Conservation (phyloP, 1,140 invertebrate species). For the Drosophila setifemur region DNA sequence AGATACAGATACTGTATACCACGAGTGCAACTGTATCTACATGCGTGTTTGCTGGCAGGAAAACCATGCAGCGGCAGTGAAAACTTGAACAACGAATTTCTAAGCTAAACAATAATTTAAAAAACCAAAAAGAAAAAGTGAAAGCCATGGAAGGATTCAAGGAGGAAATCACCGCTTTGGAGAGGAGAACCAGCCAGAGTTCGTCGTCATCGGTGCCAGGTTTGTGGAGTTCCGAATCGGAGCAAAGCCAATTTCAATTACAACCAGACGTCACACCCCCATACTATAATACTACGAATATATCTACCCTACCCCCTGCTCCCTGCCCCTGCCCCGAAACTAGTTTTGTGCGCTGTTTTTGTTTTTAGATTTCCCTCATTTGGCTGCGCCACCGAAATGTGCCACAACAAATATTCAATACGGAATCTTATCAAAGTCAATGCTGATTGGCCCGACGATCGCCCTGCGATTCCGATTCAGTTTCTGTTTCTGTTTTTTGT, state of each 20-base stretch:
- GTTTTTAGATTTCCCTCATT: constrained; percentile 43
- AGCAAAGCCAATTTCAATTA: constrained; percentile 18
- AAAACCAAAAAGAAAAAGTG: not conserved
- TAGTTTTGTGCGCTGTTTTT: constrained; percentile 41
- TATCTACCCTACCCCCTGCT: not conserved
- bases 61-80: constrained; percentile 42
- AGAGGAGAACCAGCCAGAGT: constrained; percentile 20
- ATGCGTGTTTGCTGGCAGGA: constrained; percentile 3
- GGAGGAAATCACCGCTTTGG: not conserved
- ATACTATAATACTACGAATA: not conserved
- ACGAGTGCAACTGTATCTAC: constrained; percentile 28
- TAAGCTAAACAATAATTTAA: not conserved
- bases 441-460: constrained; percentile 67
- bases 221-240: constrained; percentile 6
- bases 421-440: constrained; percentile 70
- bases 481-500: constrained; percentile 33
- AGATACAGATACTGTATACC: constrained; percentile 25
- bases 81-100: not conserved
- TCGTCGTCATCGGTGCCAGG: constrained; percentile 30
- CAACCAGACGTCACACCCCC: constrained; percentile 21
- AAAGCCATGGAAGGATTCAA: constrained; percentile 26
- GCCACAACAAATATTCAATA: constrained; percentile 40
- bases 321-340: constrained; percentile 21
- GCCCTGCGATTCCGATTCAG: constrained; percentile 25
- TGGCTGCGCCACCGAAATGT: constrained; percentile 13